A percentile compares a stretch with the other conserved stretches of the same genome.
Evolutionary conservation across 2,113 vertebrate species (phyloP).

Genomic region (Cinclus mexicanus): DNA sequence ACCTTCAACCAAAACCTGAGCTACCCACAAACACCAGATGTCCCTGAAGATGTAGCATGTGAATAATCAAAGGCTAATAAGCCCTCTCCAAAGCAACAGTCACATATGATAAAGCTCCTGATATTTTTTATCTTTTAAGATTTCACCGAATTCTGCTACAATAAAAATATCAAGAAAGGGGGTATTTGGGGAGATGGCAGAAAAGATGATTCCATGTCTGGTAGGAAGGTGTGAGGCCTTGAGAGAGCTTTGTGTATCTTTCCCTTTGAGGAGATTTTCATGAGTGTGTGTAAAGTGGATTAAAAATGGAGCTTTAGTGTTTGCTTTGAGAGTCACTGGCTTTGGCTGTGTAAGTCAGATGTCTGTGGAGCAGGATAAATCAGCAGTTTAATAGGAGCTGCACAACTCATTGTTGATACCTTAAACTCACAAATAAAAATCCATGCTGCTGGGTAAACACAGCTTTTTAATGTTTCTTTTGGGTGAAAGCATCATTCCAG

Average conservation of each 20-base stretch:
- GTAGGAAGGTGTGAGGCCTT: background rate
- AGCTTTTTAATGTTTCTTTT: background rate
- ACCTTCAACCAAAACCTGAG: background rate
- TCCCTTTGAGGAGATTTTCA: background rate
- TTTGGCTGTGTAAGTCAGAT: background rate
- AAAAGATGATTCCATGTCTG: background rate
- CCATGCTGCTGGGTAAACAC: background rate
- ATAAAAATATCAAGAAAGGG: background rate
- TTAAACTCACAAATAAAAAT: background rate
- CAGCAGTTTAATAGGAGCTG: background rate
- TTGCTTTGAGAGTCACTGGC: background rate
- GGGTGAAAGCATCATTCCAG: background rate
- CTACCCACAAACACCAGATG: background rate
- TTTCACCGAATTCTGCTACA: background rate
- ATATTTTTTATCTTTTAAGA: background rate
- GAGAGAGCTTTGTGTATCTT: background rate
- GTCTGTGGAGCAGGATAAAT: background rate
- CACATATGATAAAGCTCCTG: background rate
- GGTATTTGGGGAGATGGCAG: background rate
- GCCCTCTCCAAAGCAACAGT: background rate
- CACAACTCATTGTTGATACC: background rate
- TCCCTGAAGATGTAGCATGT: background rate
- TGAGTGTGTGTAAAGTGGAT: background rate
- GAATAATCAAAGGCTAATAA: background rate
- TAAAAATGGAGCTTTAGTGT: background rate